These are phyloP conservation scores for Sebastes diploproa DNA, from an alignment of 2,797 vertebrate species.

Conservation along the genomic window DNA sequence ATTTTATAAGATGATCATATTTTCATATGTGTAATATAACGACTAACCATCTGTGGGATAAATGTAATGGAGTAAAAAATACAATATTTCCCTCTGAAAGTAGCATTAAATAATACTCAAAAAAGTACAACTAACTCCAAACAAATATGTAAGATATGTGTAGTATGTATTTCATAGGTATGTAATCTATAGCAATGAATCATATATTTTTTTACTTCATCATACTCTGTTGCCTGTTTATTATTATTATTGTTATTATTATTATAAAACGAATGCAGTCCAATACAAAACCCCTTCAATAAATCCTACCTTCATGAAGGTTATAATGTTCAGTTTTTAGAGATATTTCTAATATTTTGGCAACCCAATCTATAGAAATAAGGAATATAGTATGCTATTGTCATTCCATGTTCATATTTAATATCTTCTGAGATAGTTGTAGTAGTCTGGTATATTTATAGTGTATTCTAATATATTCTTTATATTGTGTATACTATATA, in stretches of 20 bases:
- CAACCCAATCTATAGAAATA: not conserved
- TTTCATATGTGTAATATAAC: not conserved
- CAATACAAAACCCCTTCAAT: not conserved
- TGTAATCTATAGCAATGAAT: too few species aligned
- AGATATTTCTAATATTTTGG: not conserved
- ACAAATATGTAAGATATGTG: too few species aligned
- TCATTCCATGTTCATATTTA: too few species aligned
- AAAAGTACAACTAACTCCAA: too few species aligned
- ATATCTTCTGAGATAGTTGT: too few species aligned
- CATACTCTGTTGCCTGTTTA: not conserved
- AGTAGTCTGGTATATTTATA: too few species aligned
- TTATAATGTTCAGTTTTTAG: too few species aligned
- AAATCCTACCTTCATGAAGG: not conserved
- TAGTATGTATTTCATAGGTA: too few species aligned
- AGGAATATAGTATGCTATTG: too few species aligned
- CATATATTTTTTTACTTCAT: not conserved
- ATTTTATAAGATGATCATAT: not conserved
- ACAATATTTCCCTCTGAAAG: not conserved
- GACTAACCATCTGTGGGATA: not conserved
- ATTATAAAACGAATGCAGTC: not conserved
- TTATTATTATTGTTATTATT: not conserved
- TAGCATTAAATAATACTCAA: too few species aligned
- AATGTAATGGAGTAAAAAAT: not conserved
- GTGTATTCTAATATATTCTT: too few species aligned
- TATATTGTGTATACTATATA: too few species aligned